Evolutionary conservation across 2,888 invertebrate genomes (phyloP).

Genomic region (Drosophila multiciliata): DNA sequence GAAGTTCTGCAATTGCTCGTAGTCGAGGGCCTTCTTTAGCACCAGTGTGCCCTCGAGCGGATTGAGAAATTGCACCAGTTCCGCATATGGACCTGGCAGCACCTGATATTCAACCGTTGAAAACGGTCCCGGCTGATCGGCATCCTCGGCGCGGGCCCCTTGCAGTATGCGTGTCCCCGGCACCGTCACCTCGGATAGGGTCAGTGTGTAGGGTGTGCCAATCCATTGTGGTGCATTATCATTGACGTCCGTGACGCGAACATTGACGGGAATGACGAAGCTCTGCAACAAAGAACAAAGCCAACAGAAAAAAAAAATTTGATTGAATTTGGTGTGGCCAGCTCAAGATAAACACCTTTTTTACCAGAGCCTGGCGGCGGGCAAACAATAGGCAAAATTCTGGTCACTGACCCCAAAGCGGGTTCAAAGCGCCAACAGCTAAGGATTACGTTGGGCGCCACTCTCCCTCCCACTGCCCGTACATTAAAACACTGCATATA

Average conservation of each 20-base stretch:
- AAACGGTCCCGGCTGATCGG: constrained; percentile 94
- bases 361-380: background rate
- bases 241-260: constrained; percentile 94
- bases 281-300: constrained; percentile 69
- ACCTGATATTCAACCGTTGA: constrained; percentile 93
- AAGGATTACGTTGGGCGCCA: constrained; percentile 9
- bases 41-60: constrained; percentile 94
- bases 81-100: constrained; percentile 91
- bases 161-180: constrained; percentile 90
- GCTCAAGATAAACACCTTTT: constrained; percentile 61
- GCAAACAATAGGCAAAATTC: constrained; percentile 33
- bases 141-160: constrained; percentile 91
- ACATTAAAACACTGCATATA: constrained; percentile 61
- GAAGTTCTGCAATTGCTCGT: constrained; percentile 91
- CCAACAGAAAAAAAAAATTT: constrained; percentile 19
- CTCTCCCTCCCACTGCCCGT: constrained; percentile 5
- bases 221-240: constrained; percentile 94
- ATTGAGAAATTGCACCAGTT: constrained; percentile 93
- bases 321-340: constrained; percentile 37
- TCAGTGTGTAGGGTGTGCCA: constrained; percentile 92
- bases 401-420: constrained; percentile 74
- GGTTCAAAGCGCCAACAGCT: constrained; percentile 73
- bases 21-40: constrained; percentile 92
- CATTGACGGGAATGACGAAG: constrained; percentile 85
- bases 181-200: constrained; percentile 93